Evolutionary conservation across 2,113 vertebrate genomes (phyloP), one percentile per base, ranked within the genome.

Genomic region (Chaetops frenatus): DNA sequence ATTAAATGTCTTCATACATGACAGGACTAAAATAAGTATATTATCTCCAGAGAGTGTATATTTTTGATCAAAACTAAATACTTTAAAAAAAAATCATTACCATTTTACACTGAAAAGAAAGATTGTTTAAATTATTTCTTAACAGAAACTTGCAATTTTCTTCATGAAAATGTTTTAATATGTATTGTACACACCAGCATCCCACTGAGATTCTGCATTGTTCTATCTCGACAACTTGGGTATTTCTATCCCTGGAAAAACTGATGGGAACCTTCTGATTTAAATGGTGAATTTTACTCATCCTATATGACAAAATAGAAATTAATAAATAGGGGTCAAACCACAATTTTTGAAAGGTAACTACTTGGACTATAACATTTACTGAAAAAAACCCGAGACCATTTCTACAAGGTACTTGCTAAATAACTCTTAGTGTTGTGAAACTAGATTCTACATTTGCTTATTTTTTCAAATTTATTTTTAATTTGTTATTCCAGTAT

Each of bases 301-400:
- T 9, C 35, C 21, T 3, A 2, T 6, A 38, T 21, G 4, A 35
- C 21, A 69, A 80, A 38, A 54, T 20, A 10, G 23, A 79, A 57
- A 57, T 57, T 17, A 73, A 36, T 28, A 79, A 47, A 50, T 50
- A 56, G 20, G 9, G 6, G 12, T 11, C 15, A 71, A 81, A 61
- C 2, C 8, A 56, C 11, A 67, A 45, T 6, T 36, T 61, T 22
- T 11, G 45, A 28, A 33, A 78, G 5, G 5, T 35, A 19, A 13
- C 11, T 73, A 16, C 3, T 2, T 67, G 22, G 7, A 61, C 24
- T 35, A 25, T 31, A 61, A 40, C 1, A 44, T 51, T 27, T 6
- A 48, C 28, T n/a, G 10, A n/a, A 61, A 53, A 62, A 67, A 62
- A 29, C 1, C 0, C 7, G 27, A 38, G n/a, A 47, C 16, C 1